Percentiles rank a stretch among this genome's conserved stretches.
These are phyloP conservation scores for Lanistes nyassanus DNA, from an alignment of 1,140 invertebrate genomes.

Conservation along the genomic window DNA sequence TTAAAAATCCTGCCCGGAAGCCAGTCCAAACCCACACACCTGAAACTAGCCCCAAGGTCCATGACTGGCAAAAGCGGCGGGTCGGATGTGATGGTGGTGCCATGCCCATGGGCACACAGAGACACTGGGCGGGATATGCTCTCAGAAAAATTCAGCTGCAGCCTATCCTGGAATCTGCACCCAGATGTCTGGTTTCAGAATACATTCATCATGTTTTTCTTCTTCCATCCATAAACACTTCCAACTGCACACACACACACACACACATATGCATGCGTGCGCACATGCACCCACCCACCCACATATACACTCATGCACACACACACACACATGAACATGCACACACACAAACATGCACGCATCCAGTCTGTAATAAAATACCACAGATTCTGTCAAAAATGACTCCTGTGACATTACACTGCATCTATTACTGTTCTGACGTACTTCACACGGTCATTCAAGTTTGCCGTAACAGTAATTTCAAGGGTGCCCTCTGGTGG, in stretches of 20 bases:
- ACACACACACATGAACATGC: not conserved
- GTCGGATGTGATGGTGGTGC: constrained; percentile 64
- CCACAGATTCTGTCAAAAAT: not conserved
- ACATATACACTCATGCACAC: not conserved
- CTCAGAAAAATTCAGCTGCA: constrained; percentile 63
- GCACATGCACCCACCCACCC: not conserved
- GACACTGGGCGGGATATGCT: constrained; percentile 55
- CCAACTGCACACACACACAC: too few species aligned
- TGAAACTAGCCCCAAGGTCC: constrained; percentile 66
- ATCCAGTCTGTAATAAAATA: not conserved
- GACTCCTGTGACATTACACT: not conserved
- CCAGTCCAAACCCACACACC: constrained; percentile 33
- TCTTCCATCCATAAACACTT: too few species aligned
- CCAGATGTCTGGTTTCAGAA: not conserved
- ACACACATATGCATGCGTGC: not conserved
- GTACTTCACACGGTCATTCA: constrained; percentile 64
- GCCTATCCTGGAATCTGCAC: constrained; percentile 63
- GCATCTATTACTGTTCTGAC: constrained; percentile 12
- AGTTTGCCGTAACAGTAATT: constrained; percentile 57
- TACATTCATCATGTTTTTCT: too few species aligned
- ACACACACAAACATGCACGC: not conserved
- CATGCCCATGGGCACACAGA: constrained; percentile 61
- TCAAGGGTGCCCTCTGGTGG: constrained; percentile 54
- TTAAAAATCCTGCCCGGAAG: too few species aligned
- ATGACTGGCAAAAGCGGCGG: constrained; percentile 57